Evolutionary conservation across 2,113 vertebrate species (phyloP).

Genomic region (Thermophis baileyi): DNA sequence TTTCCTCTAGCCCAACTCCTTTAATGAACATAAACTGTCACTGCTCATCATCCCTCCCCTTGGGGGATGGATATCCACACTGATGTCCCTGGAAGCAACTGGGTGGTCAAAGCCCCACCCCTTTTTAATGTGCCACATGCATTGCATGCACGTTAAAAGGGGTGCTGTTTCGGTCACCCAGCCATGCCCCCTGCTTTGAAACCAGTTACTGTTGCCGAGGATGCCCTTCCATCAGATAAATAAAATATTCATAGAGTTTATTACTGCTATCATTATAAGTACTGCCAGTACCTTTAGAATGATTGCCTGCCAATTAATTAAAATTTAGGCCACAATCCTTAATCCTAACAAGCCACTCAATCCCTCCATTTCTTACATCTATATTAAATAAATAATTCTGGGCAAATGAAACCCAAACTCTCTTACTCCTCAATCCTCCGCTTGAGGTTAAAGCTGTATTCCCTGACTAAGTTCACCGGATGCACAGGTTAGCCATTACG

Average conservation of each 20-base stretch:
- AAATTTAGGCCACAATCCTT: neutral
- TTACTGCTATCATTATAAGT: neutral
- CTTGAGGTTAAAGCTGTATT: neutral
- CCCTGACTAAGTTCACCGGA: neutral
- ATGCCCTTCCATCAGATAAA: neutral
- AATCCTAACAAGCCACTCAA: neutral
- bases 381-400: neutral
- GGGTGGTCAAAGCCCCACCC: neutral
- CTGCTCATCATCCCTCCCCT: neutral
- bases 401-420: neutral
- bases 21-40: neutral
- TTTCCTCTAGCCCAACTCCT: neutral
- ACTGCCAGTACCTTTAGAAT: neutral
- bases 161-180: neutral
- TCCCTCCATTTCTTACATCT: neutral
- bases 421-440: neutral
- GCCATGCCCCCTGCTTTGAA: neutral
- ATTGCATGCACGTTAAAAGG: neutral
- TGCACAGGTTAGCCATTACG: neutral
- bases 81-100: neutral
- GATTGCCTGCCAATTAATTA: neutral
- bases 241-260: neutral
- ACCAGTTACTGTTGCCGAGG: neutral
- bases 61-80: neutral
- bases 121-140: neutral